A percentile compares a stretch with the other conserved stretches of the same genome.
Evolutionary conservation across 2,888 invertebrate genomes (phyloP).

Genomic region (Bugula neritina): DNA sequence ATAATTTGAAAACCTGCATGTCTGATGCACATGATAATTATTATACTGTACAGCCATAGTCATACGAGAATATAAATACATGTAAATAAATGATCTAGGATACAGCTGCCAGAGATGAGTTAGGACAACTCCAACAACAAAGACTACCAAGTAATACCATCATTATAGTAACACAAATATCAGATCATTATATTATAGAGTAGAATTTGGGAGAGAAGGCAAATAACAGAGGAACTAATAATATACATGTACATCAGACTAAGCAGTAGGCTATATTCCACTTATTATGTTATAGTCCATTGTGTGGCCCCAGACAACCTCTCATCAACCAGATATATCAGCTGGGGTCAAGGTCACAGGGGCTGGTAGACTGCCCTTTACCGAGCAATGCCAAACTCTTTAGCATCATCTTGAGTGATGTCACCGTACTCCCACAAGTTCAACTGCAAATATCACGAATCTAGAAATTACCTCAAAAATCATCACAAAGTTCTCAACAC

Average conservation of each 20-base stretch:
- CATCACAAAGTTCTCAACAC: no score
- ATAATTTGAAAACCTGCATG: not conserved
- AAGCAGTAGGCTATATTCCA: not conserved
- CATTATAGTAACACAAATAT: no score
- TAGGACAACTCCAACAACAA: no score
- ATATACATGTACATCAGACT: not conserved
- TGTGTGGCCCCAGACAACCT: not conserved
- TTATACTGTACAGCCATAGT: no score
- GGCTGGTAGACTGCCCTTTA: not conserved
- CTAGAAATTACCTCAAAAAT: no score
- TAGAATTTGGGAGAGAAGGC: no score
- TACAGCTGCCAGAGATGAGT: no score
- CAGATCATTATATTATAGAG: no score
- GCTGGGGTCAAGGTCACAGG: not conserved
- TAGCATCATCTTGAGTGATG: constrained; percentile 85
- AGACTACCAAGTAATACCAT: no score
- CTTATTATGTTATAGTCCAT: not conserved
- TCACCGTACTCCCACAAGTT: constrained; percentile 99
- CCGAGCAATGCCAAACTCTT: constrained; percentile 60
- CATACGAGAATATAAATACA: no score
- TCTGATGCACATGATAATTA: not conserved
- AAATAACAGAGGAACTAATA: no score
- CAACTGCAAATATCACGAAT: constrained; percentile 64
- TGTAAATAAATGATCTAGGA: no score
- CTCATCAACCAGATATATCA: not conserved